These are phyloP conservation scores for Acrobasis suavella DNA, from an alignment of 2,888 invertebrate genomes.

Conservation along the genomic window DNA sequence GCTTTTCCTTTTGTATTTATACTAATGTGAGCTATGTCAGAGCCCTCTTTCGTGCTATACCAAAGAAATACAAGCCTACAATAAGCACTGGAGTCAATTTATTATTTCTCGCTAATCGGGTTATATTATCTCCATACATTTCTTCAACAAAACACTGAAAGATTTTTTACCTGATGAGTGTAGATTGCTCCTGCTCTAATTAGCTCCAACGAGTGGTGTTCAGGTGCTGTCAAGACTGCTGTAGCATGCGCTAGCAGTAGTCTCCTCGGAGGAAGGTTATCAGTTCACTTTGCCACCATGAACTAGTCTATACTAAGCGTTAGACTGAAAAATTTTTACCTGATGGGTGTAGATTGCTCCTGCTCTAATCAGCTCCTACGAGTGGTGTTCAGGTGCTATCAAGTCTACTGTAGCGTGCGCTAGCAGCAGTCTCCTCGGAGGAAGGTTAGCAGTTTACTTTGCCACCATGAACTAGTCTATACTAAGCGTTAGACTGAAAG, in stretches of 20 bases:
- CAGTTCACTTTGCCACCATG: slow-evolving; percentile 59
- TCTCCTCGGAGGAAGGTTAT: slow-evolving; percentile 84
- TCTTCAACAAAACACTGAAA: too few relatives aligned
- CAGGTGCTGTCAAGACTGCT: slow-evolving; percentile 92
- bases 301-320: too few relatives aligned
- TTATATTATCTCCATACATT: too few relatives aligned
- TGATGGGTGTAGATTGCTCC: slow-evolving; percentile 92
- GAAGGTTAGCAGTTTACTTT: slow-evolving; percentile 87
- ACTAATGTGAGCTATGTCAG: too few relatives aligned
- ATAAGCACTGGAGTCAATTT: too few relatives aligned
- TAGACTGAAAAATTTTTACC: too few relatives aligned
- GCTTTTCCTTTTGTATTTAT: too few relatives aligned
- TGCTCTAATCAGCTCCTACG: slow-evolving; percentile 89
- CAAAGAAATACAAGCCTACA: too few relatives aligned
- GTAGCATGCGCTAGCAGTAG: slow-evolving; percentile 90
- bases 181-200: slow-evolving; percentile 91
- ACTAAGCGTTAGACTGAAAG: too few relatives aligned
- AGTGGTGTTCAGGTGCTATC: slow-evolving; percentile 93
- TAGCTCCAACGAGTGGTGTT: slow-evolving; percentile 92
- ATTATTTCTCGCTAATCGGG: too few relatives aligned
- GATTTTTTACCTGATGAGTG: slow-evolving; percentile 90
- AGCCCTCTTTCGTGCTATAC: too few relatives aligned
- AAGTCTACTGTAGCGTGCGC: slow-evolving; percentile 94
- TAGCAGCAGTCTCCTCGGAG: slow-evolving; percentile 81
- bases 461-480: too few relatives aligned